Base-by-base conservation (phyloP, 2,888 invertebrate species). In the Rhimphoctona megacephalus region DNA sequence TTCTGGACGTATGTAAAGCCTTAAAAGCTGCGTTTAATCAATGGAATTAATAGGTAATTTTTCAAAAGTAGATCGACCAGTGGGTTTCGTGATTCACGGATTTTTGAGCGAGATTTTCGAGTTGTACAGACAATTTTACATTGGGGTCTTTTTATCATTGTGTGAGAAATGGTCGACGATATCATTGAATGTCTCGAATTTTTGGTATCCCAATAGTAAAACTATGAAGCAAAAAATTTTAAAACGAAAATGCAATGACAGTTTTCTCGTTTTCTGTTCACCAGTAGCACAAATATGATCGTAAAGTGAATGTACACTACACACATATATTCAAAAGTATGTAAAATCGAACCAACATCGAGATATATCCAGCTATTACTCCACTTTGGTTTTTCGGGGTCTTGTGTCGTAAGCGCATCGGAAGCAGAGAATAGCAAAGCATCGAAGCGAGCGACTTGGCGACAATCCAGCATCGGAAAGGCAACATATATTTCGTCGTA, bases 391-490 rank as follows among this genome's bases (percentile, higher is more conserved):
- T 79, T 82, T 85, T 82, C 74, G 84, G 25, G 67, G 64, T 61
- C 69, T 43, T 61, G 77, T 66, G 77, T 76, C 43, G 79, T 77
- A 86, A 82, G 82, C 69, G 83, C 83, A 77, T 83, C 86, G 83
- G 77, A 73, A 67, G 79, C 82, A 25, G 64, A 82, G 81, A 81
- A 82, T 70, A 81, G 70, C 66, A 57, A 57, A 85, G 76, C 76
- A 81, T 82, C 64, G 84, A 70, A 81, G 76, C 80, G 46, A 77
- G 79, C 69, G 66, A 82, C 64, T 87, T 87, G 86, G 86, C 86
- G 84, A 80, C 52, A 79, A 70, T 85, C 86, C 86, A 87, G 84
- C 52, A 69, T 83, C 77, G 83, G 54, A 77, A 77, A 80, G 83
- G 66, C 43, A 39, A 49, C 46, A 36, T 81, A 81, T 86, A 81